Evolutionary conservation across 2,888 invertebrate genomes (phyloP).

Genomic region (Pherbina coryleti): DNA sequence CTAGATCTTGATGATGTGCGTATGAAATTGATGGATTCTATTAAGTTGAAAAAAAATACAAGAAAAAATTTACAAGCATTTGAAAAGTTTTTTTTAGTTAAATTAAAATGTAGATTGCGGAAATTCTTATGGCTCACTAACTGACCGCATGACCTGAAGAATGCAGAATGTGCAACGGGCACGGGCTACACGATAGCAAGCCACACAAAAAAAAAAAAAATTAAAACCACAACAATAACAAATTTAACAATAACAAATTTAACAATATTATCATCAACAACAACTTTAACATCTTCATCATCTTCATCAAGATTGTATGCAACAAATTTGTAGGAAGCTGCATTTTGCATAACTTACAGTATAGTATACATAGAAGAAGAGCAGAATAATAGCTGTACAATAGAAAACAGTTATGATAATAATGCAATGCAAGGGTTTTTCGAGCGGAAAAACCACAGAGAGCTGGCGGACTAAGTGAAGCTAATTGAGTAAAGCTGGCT

Average conservation of each 20-base stretch:
- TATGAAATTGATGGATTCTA: neutral
- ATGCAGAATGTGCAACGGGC: neutral
- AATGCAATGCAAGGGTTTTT: neutral
- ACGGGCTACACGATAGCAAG: neutral
- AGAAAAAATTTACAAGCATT: neutral
- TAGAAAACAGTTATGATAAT: constrained; percentile 5
- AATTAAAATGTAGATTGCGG: constrained; percentile 15
- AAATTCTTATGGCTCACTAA: constrained; percentile 3
- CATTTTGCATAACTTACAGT: neutral
- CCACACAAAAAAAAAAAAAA: neutral
- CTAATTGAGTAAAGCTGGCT: too few relatives aligned
- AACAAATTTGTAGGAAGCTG: neutral
- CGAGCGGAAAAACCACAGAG: too few relatives aligned
- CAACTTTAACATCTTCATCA: neutral
- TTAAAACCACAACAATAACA: neutral
- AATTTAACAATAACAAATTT: neutral
- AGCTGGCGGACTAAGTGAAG: too few relatives aligned
- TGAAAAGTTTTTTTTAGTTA: neutral
- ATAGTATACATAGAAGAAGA: neutral
- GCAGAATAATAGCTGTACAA: neutral
- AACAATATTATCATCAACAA: neutral
- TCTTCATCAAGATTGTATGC: neutral
- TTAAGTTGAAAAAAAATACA: constrained; percentile 1
- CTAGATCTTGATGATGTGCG: neutral
- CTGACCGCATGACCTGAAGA: constrained; percentile 21